These are phyloP conservation scores for Cacoxenus indagator DNA, from an alignment of 2,888 invertebrate species.

Conservation along the genomic window DNA sequence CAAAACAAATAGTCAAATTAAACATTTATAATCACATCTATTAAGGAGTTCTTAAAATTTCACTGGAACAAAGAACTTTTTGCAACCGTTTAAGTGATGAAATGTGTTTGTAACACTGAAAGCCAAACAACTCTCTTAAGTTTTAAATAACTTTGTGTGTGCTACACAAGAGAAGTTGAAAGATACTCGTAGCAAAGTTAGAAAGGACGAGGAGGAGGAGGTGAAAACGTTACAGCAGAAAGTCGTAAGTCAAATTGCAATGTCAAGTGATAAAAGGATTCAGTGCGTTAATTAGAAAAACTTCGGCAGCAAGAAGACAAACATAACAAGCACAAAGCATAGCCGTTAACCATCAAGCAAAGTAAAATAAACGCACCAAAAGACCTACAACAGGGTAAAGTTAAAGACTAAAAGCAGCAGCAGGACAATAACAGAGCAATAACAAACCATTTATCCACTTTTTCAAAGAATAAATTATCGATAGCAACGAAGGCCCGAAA, in stretches of 20 bases:
- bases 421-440: constrained; percentile 2
- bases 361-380: background rate
- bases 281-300: constrained; percentile 14
- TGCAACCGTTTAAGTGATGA: no score
- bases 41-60: no score
- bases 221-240: background rate
- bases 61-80: no score
- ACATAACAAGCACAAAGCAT: background rate
- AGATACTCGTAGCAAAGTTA: no score
- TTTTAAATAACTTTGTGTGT: no score
- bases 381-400: background rate
- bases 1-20: no score
- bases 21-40: no score
- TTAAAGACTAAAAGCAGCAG: background rate
- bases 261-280: constrained; percentile 5
- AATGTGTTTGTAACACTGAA: no score
- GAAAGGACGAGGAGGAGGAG: background rate
- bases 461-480: constrained; percentile 55
- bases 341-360: background rate
- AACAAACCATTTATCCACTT: constrained; percentile 43
- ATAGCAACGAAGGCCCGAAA: constrained; percentile 16
- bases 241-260: background rate
- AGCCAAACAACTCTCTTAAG: no score
- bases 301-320: constrained; percentile 10
- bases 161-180: no score